phyloP scores from a whole-genome alignment of 92 coral and sea anemone species.

The Blastomussa wellsi region DNA sequence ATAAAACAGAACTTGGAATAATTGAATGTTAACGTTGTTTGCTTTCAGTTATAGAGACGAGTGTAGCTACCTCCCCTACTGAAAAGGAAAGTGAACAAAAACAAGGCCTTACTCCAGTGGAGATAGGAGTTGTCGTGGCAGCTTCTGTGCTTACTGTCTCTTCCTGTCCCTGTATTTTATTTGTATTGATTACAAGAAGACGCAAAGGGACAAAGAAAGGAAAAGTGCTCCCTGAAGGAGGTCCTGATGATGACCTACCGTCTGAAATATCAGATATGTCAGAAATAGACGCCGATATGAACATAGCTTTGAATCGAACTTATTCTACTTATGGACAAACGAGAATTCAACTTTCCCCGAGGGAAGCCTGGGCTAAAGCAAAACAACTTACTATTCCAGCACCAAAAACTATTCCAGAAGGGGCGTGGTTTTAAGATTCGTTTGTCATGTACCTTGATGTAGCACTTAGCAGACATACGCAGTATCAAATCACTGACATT shows the following conservation, averaged over 20 bases:
- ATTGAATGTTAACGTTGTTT: neutral
- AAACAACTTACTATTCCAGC: slow-evolving; percentile 8
- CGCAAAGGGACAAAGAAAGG: neutral
- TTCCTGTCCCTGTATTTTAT: slow-evolving; percentile 21
- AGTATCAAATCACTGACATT: neutral
- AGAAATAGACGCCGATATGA: slow-evolving; percentile 16
- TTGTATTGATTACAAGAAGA: slow-evolving; percentile 4
- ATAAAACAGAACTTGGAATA: neutral
- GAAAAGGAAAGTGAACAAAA: neutral
- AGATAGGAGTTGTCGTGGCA: slow-evolving; percentile 8
- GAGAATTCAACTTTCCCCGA: slow-evolving; percentile 3
- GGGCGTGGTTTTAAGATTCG: slow-evolving; percentile 35
- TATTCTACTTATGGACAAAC: neutral
- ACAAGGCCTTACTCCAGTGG: slow-evolving; percentile 41
- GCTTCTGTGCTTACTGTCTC: slow-evolving; percentile 3
- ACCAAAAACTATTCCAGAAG: slow-evolving; percentile 15
- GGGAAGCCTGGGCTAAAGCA: slow-evolving; percentile 23
- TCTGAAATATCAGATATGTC: slow-evolving; percentile 20
- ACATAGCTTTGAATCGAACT: slow-evolving; percentile 3
- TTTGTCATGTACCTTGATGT: neutral
- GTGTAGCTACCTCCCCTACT: neutral
- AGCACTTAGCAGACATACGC: neutral
- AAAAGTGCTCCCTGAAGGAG: slow-evolving; percentile 22
- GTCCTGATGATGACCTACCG: slow-evolving; percentile 2
- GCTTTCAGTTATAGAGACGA: slow-evolving; percentile 15